phyloP scores from a whole-genome alignment of 2,797 vertebrate species.

The Girardinus metallicus region DNA sequence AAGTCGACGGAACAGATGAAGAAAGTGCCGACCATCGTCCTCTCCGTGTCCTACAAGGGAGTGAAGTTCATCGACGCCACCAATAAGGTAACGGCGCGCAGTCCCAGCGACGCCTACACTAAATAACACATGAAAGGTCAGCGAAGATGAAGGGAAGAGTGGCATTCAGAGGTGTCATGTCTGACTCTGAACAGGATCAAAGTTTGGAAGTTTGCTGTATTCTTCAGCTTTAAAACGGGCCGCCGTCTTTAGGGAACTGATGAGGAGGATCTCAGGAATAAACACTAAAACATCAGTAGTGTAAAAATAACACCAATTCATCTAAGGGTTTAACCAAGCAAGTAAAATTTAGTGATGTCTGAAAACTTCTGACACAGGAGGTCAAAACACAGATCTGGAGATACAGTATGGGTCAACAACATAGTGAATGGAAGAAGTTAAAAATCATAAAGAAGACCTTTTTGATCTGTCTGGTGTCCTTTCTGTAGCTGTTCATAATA shows the following conservation, averaged over 20 bases:
- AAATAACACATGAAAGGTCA: conserved; percentile 54
- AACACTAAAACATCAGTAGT: background rate
- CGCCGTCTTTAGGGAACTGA: background rate
- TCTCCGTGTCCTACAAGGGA: conserved; percentile 98
- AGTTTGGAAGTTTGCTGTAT: conserved; percentile 12
- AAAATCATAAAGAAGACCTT: background rate
- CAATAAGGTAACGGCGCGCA: conserved; percentile 88
- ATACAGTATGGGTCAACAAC: background rate
- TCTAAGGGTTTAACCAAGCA: no score
- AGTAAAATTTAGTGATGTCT: no score
- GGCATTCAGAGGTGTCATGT: conserved; percentile 32
- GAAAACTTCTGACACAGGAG: no score
- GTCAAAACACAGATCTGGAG: no score
- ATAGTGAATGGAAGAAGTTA: background rate
- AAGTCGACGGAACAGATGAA: conserved; percentile 99
- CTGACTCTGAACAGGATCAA: background rate
- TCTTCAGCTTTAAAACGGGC: background rate
- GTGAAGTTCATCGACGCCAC: conserved; percentile 99
- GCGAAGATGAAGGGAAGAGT: conserved; percentile 14
- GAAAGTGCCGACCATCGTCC: conserved; percentile 97
- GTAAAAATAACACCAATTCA: background rate
- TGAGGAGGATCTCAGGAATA: background rate
- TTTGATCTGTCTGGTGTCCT: background rate
- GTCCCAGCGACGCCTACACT: conserved; percentile 9
- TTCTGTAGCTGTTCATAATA: background rate